Evolutionary conservation across 2,113 vertebrate species (phyloP).

Genomic region (Brienomyrus longianalis): DNA sequence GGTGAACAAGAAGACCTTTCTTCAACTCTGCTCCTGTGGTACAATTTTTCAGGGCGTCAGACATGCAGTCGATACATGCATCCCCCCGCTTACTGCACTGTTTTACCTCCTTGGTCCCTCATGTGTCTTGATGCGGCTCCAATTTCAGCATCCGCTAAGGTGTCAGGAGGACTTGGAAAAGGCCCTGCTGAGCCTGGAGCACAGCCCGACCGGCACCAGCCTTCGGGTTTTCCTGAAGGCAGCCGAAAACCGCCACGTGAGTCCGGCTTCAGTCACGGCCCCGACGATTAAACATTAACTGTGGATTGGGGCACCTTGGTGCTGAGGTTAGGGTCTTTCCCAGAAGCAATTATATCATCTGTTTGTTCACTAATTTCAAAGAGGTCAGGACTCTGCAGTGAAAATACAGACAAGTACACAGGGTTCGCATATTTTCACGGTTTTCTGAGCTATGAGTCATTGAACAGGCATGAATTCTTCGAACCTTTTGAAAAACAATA

Average conservation of each 20-base stretch:
- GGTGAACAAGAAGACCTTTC: not conserved
- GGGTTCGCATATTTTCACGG: not conserved
- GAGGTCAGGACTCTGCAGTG: not conserved
- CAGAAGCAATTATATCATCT: not conserved
- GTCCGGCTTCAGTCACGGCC: slow-evolving; percentile 30
- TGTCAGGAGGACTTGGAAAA: slow-evolving; percentile 84
- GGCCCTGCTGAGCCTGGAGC: slow-evolving; percentile 65
- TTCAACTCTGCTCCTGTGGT: not conserved
- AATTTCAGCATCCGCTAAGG: slow-evolving; percentile 75
- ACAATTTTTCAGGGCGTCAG: not conserved
- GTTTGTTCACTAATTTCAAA: not conserved
- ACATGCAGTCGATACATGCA: not conserved
- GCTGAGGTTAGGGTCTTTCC: not conserved
- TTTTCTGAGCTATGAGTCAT: not conserved
- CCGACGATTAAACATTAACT: not conserved
- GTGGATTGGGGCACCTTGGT: not conserved
- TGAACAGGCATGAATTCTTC: not conserved
- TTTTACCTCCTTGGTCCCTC: not conserved
- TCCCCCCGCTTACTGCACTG: not conserved
- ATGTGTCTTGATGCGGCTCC: slow-evolving; percentile 13
- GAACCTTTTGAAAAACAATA: not conserved
- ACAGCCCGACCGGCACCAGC: slow-evolving; percentile 65
- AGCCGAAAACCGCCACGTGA: slow-evolving; percentile 77
- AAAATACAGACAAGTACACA: not conserved
- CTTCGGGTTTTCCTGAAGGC: slow-evolving; percentile 75